A percentile compares a stretch with the other conserved stretches of the same genome.
These are phyloP conservation scores for Plodia interpunctella DNA, from an alignment of 1,140 invertebrate species.

Conservation along the genomic window DNA sequence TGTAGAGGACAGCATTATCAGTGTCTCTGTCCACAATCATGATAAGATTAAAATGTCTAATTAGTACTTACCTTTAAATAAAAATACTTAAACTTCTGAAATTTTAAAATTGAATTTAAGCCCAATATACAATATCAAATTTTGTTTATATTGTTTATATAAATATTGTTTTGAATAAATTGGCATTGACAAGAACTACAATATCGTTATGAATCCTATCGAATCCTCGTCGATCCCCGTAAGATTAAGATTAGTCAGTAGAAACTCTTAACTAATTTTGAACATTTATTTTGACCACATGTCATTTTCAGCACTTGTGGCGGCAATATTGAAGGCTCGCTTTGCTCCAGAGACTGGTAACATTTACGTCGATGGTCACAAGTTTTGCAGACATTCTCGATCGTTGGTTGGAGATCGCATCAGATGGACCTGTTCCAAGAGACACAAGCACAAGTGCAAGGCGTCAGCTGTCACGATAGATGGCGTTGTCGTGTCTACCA, in stretches of 20 bases:
- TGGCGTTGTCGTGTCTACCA: constrained; percentile 51
- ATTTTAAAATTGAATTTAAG: too few relatives aligned
- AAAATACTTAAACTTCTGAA: too few relatives aligned
- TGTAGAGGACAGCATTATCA: neutral
- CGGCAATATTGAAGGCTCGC: constrained; percentile 45
- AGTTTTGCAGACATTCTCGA: constrained; percentile 62
- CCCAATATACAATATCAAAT: too few relatives aligned
- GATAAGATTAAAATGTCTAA: too few relatives aligned
- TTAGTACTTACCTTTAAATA: too few relatives aligned
- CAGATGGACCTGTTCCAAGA: constrained; percentile 63
- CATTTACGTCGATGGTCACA: constrained; percentile 59
- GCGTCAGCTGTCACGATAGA: constrained; percentile 59
- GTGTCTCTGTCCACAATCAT: neutral
- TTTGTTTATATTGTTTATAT: too few relatives aligned
- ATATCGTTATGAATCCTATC: too few relatives aligned
- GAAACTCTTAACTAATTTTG: too few relatives aligned
- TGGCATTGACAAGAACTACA: too few relatives aligned
- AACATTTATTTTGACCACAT: neutral
- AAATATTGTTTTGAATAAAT: too few relatives aligned
- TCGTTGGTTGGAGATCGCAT: constrained; percentile 57
- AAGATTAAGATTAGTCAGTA: too few relatives aligned
- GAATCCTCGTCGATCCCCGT: too few relatives aligned
- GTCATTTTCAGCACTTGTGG: constrained; percentile 46
- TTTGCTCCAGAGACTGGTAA: constrained; percentile 49
- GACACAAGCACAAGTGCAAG: constrained; percentile 62